A percentile compares a stretch with the other conserved stretches of the same genome.
Conservation (phyloP, 1,140 invertebrate species). For the Atta colombica region DNA sequence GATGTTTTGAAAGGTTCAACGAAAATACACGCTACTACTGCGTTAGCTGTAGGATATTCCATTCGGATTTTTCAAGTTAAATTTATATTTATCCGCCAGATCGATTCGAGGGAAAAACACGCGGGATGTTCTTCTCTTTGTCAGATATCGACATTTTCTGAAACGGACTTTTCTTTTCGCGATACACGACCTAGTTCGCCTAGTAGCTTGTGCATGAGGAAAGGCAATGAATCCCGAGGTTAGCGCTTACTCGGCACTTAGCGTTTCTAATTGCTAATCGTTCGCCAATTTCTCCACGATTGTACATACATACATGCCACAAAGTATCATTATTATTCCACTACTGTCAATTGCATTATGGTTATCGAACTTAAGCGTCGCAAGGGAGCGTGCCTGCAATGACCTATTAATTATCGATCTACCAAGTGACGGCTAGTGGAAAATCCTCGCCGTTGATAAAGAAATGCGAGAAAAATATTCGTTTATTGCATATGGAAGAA, state of each 20-base stretch:
- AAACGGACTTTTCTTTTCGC: constrained; percentile 3
- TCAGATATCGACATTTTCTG: constrained; percentile 29
- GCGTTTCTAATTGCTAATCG: constrained; percentile 45
- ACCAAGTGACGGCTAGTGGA: no score
- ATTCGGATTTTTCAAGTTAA: neutral
- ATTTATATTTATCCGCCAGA: neutral
- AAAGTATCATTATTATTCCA: constrained; percentile 1
- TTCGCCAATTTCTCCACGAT: constrained; percentile 29
- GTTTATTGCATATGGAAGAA: neutral
- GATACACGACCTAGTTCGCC: constrained; percentile 36
- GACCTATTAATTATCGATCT: constrained; percentile 11
- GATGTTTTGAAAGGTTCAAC: neutral
- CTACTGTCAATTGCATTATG: neutral
- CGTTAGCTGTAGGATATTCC: neutral
- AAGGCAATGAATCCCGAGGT: constrained; percentile 48
- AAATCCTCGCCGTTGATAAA: neutral
- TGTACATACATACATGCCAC: neutral
- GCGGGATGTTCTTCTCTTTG: neutral
- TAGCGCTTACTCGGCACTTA: constrained; percentile 20
- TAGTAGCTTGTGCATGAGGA: constrained; percentile 4
- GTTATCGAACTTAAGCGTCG: neutral
- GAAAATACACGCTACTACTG: neutral
- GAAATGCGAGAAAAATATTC: neutral
- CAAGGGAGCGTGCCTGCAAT: neutral
- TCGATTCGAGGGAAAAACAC: neutral